Conservation (phyloP, 2,797 vertebrate genomes). For the Pteronotus mesoamericanus region DNA sequence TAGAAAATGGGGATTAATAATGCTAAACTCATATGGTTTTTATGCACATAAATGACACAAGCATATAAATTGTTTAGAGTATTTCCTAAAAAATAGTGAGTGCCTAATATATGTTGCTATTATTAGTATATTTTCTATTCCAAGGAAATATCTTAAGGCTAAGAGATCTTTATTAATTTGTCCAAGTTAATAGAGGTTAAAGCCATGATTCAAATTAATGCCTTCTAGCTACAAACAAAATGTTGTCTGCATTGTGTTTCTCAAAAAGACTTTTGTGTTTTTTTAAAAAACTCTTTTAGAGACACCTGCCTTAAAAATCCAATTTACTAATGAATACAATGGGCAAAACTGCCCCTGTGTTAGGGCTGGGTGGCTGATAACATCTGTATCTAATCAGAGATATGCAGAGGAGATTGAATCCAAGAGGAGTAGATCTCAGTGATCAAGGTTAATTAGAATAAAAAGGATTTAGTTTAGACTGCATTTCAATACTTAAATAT, state of each 20-base stretch:
- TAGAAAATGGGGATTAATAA: not conserved
- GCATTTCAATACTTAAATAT: constrained; percentile 5
- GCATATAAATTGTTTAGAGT: not conserved
- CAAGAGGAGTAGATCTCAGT: not conserved
- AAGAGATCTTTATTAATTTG: not conserved
- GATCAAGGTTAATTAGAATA: not conserved
- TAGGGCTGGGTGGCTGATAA: not conserved
- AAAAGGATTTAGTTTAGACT: constrained; percentile 44
- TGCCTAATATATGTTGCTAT: not conserved
- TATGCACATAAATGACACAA: not conserved
- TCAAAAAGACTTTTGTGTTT: not conserved
- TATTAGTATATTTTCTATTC: not conserved
- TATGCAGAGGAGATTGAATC: not conserved
- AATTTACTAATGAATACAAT: constrained; percentile 1
- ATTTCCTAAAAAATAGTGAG: not conserved
- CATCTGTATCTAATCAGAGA: not conserved
- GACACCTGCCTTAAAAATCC: not conserved
- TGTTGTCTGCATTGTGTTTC: not conserved
- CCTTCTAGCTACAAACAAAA: not conserved
- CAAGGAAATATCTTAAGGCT: not conserved
- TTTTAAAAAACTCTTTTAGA: not conserved
- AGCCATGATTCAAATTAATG: not conserved
- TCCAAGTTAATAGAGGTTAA: not conserved
- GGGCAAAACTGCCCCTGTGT: not conserved
- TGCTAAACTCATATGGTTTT: not conserved